phyloP scores from a whole-genome alignment of 2,113 vertebrate species.

The Lichenostomus cassidix region DNA sequence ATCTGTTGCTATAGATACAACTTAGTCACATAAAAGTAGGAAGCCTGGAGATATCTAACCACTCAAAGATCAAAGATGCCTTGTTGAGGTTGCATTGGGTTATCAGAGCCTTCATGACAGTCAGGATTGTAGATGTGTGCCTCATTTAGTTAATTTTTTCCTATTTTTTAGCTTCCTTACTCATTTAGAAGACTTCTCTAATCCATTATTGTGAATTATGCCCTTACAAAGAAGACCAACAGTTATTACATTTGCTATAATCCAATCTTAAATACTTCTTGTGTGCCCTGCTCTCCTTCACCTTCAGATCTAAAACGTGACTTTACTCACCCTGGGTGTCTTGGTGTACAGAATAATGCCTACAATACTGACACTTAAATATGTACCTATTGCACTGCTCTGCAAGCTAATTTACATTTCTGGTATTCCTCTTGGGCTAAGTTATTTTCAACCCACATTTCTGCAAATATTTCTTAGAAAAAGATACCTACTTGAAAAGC shows the following conservation, averaged over 20 bases:
- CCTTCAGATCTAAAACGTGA: neutral
- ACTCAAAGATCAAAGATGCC: neutral
- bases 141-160: neutral
- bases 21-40: neutral
- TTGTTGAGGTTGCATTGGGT: neutral
- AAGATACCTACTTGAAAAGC: neutral
- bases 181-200: neutral
- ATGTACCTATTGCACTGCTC: neutral
- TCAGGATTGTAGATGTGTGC: neutral
- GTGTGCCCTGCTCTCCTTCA: neutral
- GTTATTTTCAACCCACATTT: neutral
- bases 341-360: neutral
- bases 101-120: neutral
- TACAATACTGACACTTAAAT: neutral
- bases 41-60: neutral
- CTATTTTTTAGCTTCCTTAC: neutral
- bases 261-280: neutral
- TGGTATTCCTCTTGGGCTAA: neutral
- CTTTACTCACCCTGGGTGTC: neutral
- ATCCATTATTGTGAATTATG: neutral
- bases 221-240: fast-evolving
- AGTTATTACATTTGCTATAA: neutral
- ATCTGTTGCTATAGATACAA: slow-evolving; percentile 22
- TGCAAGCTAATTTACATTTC: neutral
- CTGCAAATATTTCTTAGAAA: neutral